Base-by-base conservation (phyloP, 2,797 vertebrate species). In the Rhinatrema bivittatum region DNA sequence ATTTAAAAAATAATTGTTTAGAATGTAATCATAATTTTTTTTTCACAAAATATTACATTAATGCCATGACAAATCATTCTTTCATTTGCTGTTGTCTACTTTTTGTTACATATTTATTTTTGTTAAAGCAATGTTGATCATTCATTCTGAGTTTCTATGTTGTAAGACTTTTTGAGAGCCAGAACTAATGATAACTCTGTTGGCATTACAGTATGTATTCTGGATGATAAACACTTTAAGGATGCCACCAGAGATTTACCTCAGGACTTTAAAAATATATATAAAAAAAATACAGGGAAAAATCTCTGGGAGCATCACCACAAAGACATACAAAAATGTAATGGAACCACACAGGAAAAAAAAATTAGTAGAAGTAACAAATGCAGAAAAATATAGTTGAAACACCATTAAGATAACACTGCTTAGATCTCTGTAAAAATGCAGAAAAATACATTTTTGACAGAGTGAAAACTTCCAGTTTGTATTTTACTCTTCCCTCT, bases 141-240 rank as follows among this genome's bases (percentile, higher is more conserved):
- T 66, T 62, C 60, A 51, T 62, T 76, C 53, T 60, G 55, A 59
- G 44, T 56, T 57, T 56, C 52, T 37, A 50, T 0, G 1, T 10
- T 27, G 20, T 31, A 53, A 55, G 39, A 56, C 50, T 53, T 30
- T n/a, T 39, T 46, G 66, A 70, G 64, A 72, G 76, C 74, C 74
- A 70, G 73, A 68, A 72, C 68, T 49, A 56, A 56, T 71, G 44
- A 66, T n/a, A 76, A 75, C 60, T 62, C 71, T 19, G 53, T 62
- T 79, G 85, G 78, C 82, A 78, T 81, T 63, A 59, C 65, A 62
- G 76, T 63, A 63, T 72, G 79, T 79, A 74, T 69, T 71, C 56
- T 72, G 71, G 65, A 73, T 68, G 50, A 65, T 67, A 59, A 74
- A 72, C 55, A 47, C 29, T 57, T 63, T 23, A 45, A 53, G 45